Conservation (phyloP, 2,888 invertebrate species). For the Aplocera efformata region DNA sequence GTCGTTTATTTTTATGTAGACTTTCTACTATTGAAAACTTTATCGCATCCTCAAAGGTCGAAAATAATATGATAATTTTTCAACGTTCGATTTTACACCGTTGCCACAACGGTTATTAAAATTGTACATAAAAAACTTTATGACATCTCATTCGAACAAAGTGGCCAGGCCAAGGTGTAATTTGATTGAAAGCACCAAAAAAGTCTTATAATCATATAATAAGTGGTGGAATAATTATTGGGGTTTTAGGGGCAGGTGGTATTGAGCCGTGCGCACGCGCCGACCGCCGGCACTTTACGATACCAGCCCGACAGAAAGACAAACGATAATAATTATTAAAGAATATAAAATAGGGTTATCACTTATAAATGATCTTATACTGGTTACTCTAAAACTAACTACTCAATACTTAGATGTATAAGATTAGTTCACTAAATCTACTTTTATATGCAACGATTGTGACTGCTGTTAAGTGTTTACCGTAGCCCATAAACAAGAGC, state of each 20-base stretch:
- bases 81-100: slow-evolving; percentile 70
- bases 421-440: no score
- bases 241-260: slow-evolving; percentile 73
- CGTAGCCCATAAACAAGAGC: no score
- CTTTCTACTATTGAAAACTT: no score
- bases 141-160: slow-evolving; percentile 77
- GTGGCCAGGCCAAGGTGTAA: slow-evolving; percentile 75
- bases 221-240: slow-evolving; percentile 78
- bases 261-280: slow-evolving; percentile 54
- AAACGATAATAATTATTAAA: slow-evolving; percentile 45
- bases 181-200: slow-evolving; percentile 81
- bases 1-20: no score
- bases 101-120: slow-evolving; percentile 47
- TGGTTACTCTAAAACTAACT: neutral
- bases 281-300: slow-evolving; percentile 38
- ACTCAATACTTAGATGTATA: no score
- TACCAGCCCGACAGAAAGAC: slow-evolving; percentile 39
- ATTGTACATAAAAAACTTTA: slow-evolving; percentile 61
- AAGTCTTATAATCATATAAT: slow-evolving; percentile 79
- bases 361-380: neutral
- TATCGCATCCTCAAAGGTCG: no score
- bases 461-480: no score
- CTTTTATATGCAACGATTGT: no score
- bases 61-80: slow-evolving; percentile 46
- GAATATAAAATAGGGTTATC: slow-evolving; percentile 28